Conservation (phyloP, 2,797 vertebrate genomes). For the Toxotes lorentzi region DNA sequence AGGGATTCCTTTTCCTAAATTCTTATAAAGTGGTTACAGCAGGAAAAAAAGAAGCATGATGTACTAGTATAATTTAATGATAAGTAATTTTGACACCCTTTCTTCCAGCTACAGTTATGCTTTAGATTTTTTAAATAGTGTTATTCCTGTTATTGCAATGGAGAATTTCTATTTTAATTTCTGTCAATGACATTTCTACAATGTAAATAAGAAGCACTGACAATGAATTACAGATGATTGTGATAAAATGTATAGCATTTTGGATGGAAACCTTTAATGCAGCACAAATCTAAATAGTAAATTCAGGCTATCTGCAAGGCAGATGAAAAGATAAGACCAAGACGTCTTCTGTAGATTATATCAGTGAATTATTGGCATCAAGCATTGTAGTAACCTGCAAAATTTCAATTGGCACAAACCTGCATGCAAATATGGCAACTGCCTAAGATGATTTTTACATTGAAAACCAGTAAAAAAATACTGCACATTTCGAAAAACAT, state of each 20-base stretch:
- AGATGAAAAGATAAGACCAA: conserved; percentile 35
- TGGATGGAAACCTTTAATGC: conserved; percentile 58
- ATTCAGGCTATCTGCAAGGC: conserved; percentile 36
- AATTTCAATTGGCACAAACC: conserved; percentile 87
- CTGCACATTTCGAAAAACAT: conserved; percentile 60
- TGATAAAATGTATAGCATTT: conserved; percentile 1
- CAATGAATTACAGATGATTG: conserved; percentile 9
- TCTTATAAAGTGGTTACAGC: background rate
- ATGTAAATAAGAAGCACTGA: background rate
- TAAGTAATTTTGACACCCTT: background rate
- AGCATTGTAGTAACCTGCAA: conserved; percentile 86
- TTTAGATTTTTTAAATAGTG: conserved; percentile 1
- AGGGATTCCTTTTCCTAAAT: background rate
- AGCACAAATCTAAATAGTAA: conserved; percentile 48
- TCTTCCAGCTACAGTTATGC: background rate
- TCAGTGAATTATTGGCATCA: conserved; percentile 52
- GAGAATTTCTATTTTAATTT: background rate
- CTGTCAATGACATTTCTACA: background rate
- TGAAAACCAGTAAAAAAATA: conserved; percentile 55
- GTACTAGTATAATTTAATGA: background rate
- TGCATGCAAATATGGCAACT: conserved; percentile 78
- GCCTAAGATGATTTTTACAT: conserved; percentile 28
- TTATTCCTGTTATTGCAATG: background rate
- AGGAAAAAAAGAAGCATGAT: background rate
- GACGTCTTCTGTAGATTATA: conserved; percentile 61